Evolutionary conservation across 2,113 vertebrate species (phyloP).

Genomic region (Acrocephalus arundinaceus): DNA sequence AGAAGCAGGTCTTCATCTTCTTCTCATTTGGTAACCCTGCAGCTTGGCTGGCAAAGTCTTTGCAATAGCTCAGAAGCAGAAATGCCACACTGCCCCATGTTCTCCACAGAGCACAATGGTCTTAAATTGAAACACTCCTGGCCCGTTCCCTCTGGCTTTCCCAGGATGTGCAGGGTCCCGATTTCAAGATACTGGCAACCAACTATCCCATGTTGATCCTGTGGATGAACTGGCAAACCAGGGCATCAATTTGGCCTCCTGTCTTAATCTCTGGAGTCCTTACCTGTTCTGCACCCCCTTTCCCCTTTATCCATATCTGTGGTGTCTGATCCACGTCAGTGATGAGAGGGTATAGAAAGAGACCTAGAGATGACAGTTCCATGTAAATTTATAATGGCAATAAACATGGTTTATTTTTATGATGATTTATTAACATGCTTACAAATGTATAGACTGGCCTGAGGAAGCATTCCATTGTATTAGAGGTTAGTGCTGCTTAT

Average conservation of each 20-base stretch:
- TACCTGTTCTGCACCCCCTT: not conserved
- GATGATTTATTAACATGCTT: constrained; percentile 67
- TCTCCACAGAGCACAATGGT: not conserved
- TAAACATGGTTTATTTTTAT: constrained; percentile 54
- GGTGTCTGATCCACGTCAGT: not conserved
- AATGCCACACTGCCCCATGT: not conserved
- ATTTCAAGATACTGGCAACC: not conserved
- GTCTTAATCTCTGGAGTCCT: not conserved
- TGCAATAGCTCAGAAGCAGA: not conserved
- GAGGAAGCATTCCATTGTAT: constrained; percentile 17
- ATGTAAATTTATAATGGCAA: constrained; percentile 67
- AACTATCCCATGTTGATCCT: not conserved
- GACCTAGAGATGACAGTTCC: not conserved
- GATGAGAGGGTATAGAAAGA: not conserved
- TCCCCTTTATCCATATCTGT: not conserved
- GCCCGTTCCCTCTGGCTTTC: not conserved
- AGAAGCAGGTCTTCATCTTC: not conserved
- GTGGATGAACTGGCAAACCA: not conserved
- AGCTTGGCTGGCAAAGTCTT: too few relatives aligned
- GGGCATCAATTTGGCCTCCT: not conserved
- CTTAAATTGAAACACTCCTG: not conserved
- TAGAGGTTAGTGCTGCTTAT: not conserved
- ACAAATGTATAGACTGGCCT: constrained; percentile 55
- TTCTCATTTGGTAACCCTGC: not conserved
- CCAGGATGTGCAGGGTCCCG: rapidly evolving